Evolutionary conservation across 2,888 invertebrate species (phyloP).

Genomic region (Ophonus ardosiacus): DNA sequence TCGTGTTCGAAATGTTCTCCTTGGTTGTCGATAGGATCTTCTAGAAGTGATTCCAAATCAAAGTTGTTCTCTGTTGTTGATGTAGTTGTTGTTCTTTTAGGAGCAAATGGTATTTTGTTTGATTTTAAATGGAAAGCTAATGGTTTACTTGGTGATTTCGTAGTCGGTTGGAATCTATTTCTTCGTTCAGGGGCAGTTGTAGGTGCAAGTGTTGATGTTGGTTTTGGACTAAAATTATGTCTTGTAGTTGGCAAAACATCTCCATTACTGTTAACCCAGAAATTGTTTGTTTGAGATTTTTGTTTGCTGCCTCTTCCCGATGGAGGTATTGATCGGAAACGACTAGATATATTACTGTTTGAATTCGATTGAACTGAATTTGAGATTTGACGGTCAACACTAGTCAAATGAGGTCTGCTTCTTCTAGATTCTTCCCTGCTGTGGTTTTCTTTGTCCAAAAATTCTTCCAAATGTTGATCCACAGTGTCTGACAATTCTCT

Average conservation of each 20-base stretch:
- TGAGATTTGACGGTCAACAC: slow-evolving; percentile 54
- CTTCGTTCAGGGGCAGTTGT: slow-evolving; percentile 69
- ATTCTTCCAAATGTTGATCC: slow-evolving; percentile 71
- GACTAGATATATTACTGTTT: slow-evolving; percentile 65
- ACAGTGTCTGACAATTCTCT: slow-evolving; percentile 69
- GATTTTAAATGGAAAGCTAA: slow-evolving; percentile 68
- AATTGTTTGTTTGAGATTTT: slow-evolving; percentile 71
- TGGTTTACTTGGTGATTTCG: slow-evolving; percentile 69
- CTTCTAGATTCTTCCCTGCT: slow-evolving; percentile 61
- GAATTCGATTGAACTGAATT: slow-evolving; percentile 67
- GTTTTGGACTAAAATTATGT: slow-evolving; percentile 69
- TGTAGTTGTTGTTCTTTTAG: slow-evolving; percentile 68
- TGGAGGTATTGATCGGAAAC: slow-evolving; percentile 62
- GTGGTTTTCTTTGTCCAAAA: slow-evolving; percentile 67
- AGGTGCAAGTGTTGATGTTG: slow-evolving; percentile 69
- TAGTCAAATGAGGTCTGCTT: slow-evolving; percentile 62
- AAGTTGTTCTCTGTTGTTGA: slow-evolving; percentile 72
- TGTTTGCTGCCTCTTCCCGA: slow-evolving; percentile 67
- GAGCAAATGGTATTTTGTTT: slow-evolving; percentile 69
- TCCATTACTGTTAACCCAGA: slow-evolving; percentile 72
- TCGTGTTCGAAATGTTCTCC: slow-evolving; percentile 65
- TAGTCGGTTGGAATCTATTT: slow-evolving; percentile 70
- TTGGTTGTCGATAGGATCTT: slow-evolving; percentile 79
- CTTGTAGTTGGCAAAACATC: slow-evolving; percentile 71
- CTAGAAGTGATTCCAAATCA: slow-evolving; percentile 79